Conservation (phyloP, 1,140 invertebrate genomes). For the Hermatobates lingyangjiaoensis region DNA sequence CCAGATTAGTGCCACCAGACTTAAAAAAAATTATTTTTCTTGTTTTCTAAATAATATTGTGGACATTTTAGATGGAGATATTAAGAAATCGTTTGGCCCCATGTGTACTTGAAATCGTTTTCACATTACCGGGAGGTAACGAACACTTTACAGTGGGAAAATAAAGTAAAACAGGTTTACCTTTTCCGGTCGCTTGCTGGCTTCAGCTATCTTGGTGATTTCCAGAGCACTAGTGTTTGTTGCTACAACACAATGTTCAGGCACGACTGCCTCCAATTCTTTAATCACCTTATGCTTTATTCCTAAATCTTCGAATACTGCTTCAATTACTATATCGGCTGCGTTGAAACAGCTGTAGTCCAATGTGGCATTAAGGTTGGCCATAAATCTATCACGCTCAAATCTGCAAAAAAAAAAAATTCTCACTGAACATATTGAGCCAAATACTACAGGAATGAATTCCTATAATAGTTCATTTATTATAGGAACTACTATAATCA, state of each 20-base stretch:
- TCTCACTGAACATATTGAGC: too few species aligned
- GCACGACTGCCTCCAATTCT: constrained; percentile 75
- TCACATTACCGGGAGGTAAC: too few species aligned
- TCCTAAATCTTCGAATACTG: constrained; percentile 92
- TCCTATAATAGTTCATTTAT: too few species aligned
- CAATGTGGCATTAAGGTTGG: constrained; percentile 62
- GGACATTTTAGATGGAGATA: too few species aligned
- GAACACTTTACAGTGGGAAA: too few species aligned
- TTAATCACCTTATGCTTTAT: constrained; percentile 95
- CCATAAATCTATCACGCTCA: constrained; percentile 58
- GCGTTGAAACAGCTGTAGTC: constrained; percentile 74
- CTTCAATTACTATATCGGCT: constrained; percentile 92
- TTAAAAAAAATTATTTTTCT: too few species aligned
- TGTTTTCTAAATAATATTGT: too few species aligned
- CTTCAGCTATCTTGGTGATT: constrained; percentile 85
- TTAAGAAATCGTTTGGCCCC: too few species aligned
- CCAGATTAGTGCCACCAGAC: too few species aligned
- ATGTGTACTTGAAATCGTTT: too few species aligned
- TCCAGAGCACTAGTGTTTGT: constrained; percentile 97
- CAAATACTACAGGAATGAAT: too few species aligned
- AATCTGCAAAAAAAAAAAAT: constrained; percentile 34
- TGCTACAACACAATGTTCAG: constrained; percentile 83
- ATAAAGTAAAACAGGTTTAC: constrained; percentile 32
- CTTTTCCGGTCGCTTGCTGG: constrained; percentile 81
- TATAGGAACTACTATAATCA: too few species aligned